phyloP scores from a whole-genome alignment of 1,140 invertebrate genomes.

The Micrasema minimum region DNA sequence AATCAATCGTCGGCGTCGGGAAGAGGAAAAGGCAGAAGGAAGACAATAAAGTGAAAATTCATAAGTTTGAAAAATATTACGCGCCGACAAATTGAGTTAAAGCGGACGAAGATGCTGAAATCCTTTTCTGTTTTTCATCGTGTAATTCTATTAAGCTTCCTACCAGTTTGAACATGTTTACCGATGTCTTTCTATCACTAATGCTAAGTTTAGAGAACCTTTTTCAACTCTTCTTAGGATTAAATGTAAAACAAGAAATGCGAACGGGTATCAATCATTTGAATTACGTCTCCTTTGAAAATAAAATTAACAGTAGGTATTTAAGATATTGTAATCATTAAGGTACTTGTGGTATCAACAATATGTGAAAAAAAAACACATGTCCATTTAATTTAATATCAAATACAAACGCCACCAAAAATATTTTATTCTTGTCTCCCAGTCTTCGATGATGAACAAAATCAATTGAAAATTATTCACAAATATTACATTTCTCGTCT shows the following conservation, averaged over 20 bases:
- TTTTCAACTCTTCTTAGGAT: background rate
- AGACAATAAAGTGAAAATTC: conserved; percentile 33
- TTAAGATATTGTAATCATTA: too few relatives aligned
- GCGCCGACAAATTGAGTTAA: conserved; percentile 28
- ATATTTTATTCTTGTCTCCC: too few relatives aligned
- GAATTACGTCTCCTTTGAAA: too few relatives aligned
- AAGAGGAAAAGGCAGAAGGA: conserved; percentile 8
- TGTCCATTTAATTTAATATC: too few relatives aligned
- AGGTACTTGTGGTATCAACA: too few relatives aligned
- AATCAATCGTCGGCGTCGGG: conserved; percentile 20
- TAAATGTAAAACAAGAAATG: background rate
- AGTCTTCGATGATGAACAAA: too few relatives aligned
- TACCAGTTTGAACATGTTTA: background rate
- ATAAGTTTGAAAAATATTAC: conserved; percentile 35
- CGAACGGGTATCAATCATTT: too few relatives aligned
- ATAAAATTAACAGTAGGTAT: too few relatives aligned
- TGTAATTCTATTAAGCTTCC: conserved; percentile 15
- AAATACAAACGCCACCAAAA: too few relatives aligned
- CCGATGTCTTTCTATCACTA: conserved; percentile 7
- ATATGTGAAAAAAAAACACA: too few relatives aligned
- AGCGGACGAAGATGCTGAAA: conserved; percentile 27
- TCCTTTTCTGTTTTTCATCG: conserved; percentile 23
- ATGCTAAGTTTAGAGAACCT: background rate
- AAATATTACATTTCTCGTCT: too few relatives aligned
- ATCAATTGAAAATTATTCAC: too few relatives aligned